These are phyloP conservation scores for Semnopithecus entellus DNA, from an alignment of 2,113 vertebrate species.

Conservation along the genomic window DNA sequence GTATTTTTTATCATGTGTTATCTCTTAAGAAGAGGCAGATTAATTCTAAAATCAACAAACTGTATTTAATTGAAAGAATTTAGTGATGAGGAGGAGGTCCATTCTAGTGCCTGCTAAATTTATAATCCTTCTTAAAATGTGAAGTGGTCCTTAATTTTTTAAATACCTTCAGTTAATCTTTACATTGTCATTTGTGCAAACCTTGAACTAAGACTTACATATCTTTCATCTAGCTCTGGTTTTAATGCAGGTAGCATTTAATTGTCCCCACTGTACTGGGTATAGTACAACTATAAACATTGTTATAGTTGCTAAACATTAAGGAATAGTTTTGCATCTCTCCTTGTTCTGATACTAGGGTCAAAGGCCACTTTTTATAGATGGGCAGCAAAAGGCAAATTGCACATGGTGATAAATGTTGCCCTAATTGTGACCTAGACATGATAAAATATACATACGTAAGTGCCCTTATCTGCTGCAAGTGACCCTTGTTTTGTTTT, in stretches of 20 bases:
- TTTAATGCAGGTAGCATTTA: not conserved
- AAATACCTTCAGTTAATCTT: not conserved
- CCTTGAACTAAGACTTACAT: not conserved
- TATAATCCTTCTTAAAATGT: not conserved
- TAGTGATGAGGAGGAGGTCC: not conserved
- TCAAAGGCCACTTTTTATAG: not conserved
- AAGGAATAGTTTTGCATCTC: not conserved
- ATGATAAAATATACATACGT: not conserved
- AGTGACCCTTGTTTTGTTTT: slow-evolving; percentile 63
- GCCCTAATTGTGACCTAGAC: not conserved
- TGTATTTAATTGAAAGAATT: not conserved
- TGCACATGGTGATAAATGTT: not conserved
- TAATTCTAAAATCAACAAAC: not conserved
- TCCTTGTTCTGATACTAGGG: not conserved
- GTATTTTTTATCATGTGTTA: not conserved
- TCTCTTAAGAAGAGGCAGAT: not conserved
- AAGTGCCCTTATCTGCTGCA: not conserved
- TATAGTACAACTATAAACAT: no score
- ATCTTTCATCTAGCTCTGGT: not conserved
- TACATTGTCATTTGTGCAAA: not conserved
- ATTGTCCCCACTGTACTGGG: not conserved
- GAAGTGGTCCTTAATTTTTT: not conserved
- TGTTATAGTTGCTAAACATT: not conserved
- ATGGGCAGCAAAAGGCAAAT: not conserved
- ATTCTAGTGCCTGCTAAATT: not conserved